Percentiles rank a stretch among this genome's conserved stretches.
phyloP scores from a whole-genome alignment of 35 echinoderm and acorn worm species.

The Apostichopus californicus region DNA sequence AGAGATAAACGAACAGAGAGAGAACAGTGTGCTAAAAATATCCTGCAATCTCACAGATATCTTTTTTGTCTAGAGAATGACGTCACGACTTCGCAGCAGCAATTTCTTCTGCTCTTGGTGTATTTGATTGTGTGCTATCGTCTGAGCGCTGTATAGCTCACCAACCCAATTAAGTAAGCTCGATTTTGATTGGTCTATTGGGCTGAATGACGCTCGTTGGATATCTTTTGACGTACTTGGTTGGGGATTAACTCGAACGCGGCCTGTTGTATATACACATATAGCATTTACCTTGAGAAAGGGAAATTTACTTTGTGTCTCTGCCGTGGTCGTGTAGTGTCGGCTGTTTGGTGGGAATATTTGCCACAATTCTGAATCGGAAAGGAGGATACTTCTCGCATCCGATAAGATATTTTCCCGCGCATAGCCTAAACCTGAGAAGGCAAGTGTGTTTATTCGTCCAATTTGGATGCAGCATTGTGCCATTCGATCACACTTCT shows the following conservation, averaged over 20 bases:
- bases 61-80: conserved; percentile 57
- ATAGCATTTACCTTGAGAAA: conserved; percentile 57
- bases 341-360: conserved; percentile 66
- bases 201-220: conserved; percentile 49
- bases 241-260: conserved; percentile 45
- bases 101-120: conserved; percentile 42
- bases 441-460: conserved; percentile 38
- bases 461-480: conserved; percentile 20
- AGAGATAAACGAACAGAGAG: background rate
- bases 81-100: conserved; percentile 44
- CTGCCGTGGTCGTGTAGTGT: conserved; percentile 56
- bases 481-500: conserved; percentile 24
- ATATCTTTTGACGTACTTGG: conserved; percentile 61
- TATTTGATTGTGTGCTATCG: conserved; percentile 60
- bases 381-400: conserved; percentile 56
- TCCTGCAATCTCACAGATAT: conserved; percentile 39
- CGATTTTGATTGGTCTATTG: conserved; percentile 57
- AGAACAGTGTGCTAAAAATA: conserved; percentile 50
- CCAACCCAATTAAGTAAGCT: conserved; percentile 61
- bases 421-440: conserved; percentile 50
- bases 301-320: conserved; percentile 56
- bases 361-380: conserved; percentile 54
- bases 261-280: conserved; percentile 51
- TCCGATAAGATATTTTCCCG: conserved; percentile 57
- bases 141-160: conserved; percentile 50